Evolutionary conservation across 2,888 invertebrate species (phyloP).

Genomic region (Chrysomela aeneicollis): DNA sequence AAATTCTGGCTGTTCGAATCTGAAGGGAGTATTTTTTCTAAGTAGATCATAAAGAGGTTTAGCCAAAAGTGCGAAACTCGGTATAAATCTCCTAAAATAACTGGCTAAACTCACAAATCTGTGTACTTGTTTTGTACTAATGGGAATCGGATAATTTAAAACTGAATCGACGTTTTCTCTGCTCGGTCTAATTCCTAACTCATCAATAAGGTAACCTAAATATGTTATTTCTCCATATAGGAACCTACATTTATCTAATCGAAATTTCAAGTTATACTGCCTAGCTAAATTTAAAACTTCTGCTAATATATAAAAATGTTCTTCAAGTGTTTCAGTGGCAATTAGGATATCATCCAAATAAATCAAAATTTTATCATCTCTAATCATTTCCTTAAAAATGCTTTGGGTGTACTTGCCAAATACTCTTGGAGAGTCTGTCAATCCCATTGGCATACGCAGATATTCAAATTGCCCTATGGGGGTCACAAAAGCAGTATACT

Average conservation of each 20-base stretch:
- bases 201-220: no score
- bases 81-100: slow-evolving; percentile 46
- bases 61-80: slow-evolving; percentile 40
- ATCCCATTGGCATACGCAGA: no score
- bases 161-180: no score
- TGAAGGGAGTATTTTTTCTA: slow-evolving; percentile 41
- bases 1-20: slow-evolving; percentile 37
- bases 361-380: slow-evolving; percentile 22
- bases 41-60: slow-evolving; percentile 42
- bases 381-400: slow-evolving; percentile 22
- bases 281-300: slow-evolving; percentile 15
- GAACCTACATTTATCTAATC: slow-evolving; percentile 28
- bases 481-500: no score
- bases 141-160: not conserved
- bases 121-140: no score
- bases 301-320: slow-evolving; percentile 23
- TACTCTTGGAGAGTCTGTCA: no score
- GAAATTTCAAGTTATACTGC: slow-evolving; percentile 10
- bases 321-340: slow-evolving; percentile 25
- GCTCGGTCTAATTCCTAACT: no score
- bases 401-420: no score
- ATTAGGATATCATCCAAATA: slow-evolving; percentile 29
- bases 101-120: no score
- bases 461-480: no score
- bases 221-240: slow-evolving; percentile 30